Percentiles rank a stretch among this genome's conserved stretches.
phyloP scores from a whole-genome alignment of 2,888 invertebrate genomes.

The Ophion ventricosus region DNA sequence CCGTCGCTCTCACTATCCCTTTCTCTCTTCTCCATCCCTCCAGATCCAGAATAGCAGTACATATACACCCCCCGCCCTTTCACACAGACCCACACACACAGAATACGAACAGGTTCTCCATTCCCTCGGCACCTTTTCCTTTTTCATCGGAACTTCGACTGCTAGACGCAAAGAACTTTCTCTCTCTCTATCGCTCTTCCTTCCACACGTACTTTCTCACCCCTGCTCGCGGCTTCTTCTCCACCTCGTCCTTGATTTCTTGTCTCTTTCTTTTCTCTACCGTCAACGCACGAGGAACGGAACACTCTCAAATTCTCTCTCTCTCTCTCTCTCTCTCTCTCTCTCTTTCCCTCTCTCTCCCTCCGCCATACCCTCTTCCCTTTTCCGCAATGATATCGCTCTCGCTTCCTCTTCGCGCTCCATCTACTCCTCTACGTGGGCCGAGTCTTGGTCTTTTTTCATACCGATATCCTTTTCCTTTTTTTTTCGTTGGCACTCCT shows the following conservation, averaged over 20 bases:
- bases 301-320: conserved; percentile 32
- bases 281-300: conserved; percentile 29
- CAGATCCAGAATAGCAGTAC: conserved; percentile 37
- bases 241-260: conserved; percentile 21
- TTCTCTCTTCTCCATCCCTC: conserved; percentile 33
- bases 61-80: background rate
- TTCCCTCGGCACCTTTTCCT: conserved; percentile 62
- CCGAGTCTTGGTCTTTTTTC: conserved; percentile 57
- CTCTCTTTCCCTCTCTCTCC: too few species aligned
- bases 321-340: background rate
- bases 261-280: conserved; percentile 28
- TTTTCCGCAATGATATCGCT: conserved; percentile 20
- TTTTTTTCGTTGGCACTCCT: conserved; percentile 12
- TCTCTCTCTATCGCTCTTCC: conserved; percentile 13
- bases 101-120: conserved; percentile 46
- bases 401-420: conserved; percentile 60
- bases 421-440: conserved; percentile 60
- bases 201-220: background rate
- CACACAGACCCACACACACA: background rate
- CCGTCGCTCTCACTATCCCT: conserved; percentile 18
- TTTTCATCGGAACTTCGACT: conserved; percentile 49
- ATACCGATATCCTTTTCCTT: conserved; percentile 34
- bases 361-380: background rate
- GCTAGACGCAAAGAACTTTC: conserved; percentile 47
- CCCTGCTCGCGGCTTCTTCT: conserved; percentile 12